Conservation (phyloP, 2,888 invertebrate species). For the Sussaba pulchella region DNA sequence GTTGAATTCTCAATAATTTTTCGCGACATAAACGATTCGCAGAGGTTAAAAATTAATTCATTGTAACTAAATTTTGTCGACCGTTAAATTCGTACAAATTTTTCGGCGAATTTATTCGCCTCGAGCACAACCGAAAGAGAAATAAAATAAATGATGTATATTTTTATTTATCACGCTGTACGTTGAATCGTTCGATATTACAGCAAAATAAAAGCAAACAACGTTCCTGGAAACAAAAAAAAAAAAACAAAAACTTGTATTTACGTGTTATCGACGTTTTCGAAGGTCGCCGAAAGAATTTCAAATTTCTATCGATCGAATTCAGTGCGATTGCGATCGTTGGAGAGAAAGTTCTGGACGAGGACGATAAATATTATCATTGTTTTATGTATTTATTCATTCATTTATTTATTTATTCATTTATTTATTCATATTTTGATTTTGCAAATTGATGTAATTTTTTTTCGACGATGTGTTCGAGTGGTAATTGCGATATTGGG, state of each 20-base stretch:
- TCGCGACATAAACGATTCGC: too few species aligned
- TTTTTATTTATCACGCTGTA: constrained; percentile 55
- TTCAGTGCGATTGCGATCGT: not conserved
- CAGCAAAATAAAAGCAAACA: constrained; percentile 61
- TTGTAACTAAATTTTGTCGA: too few species aligned
- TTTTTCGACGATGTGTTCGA: constrained; percentile 55
- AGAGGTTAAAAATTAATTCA: too few species aligned
- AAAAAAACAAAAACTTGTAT: not conserved
- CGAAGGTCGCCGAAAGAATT: not conserved
- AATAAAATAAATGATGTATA: too few species aligned
- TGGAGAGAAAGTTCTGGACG: constrained; percentile 14
- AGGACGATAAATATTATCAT: too few species aligned
- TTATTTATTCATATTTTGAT: too few species aligned
- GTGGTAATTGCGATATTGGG: constrained; percentile 55
- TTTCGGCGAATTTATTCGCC: constrained; percentile 16
- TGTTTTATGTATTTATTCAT: too few species aligned
- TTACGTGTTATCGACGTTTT: not conserved
- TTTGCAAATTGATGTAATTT: constrained; percentile 45
- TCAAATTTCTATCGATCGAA: not conserved
- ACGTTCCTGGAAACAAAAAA: constrained; percentile 43
- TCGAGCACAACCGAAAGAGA: constrained; percentile 32
- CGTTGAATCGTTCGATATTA: constrained; percentile 42
- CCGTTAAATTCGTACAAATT: constrained; percentile 32
- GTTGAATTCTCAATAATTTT: too few species aligned
- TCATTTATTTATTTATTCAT: too few species aligned